Percentiles rank a stretch among this genome's conserved stretches.
These are phyloP conservation scores for Heptranchias perlo DNA, from an alignment of 2,113 vertebrate genomes.

Conservation along the genomic window DNA sequence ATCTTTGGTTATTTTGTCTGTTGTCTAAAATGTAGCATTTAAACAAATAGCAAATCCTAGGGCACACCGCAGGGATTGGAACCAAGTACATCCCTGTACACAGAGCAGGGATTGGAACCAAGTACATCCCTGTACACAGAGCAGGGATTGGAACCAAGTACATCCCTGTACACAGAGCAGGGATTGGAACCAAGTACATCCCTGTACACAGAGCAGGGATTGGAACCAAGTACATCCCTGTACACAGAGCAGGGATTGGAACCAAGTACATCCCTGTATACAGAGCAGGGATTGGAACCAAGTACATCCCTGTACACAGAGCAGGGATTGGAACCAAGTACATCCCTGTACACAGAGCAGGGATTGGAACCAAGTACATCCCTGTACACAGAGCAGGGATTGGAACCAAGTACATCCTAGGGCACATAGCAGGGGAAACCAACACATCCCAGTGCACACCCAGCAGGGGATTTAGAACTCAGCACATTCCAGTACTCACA, in stretches of 20 bases:
- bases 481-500: background rate
- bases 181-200: background rate
- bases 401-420: too few relatives aligned
- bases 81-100: too few relatives aligned
- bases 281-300: background rate
- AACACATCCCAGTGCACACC: background rate
- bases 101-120: background rate
- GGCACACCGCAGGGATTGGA: background rate
- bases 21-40: background rate
- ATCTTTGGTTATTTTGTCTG: background rate
- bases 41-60: background rate
- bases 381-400: background rate
- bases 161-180: background rate
- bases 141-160: background rate
- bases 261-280: too few relatives aligned
- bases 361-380: background rate
- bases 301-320: background rate
- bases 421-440: background rate
- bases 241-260: background rate
- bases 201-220: background rate
- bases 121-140: background rate
- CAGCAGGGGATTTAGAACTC: background rate
- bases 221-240: too few relatives aligned
- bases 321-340: too few relatives aligned
- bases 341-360: background rate